Base-by-base conservation (phyloP, 2,113 vertebrate genomes). In the Cardinalis cardinalis region DNA sequence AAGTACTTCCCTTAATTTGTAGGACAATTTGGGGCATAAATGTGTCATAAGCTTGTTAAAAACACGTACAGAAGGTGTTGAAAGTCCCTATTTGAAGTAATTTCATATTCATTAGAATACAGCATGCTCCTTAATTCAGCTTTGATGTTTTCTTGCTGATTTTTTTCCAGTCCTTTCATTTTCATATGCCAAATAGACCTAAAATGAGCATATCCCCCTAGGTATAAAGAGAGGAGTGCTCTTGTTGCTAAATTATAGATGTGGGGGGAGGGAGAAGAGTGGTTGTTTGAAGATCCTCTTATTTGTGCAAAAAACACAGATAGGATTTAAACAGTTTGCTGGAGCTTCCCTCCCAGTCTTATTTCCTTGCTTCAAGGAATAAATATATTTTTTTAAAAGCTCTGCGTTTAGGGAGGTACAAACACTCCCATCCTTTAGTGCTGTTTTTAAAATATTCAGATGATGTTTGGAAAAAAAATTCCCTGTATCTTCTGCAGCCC, bases 141-240 rank as follows among this genome's bases (percentile, higher is more conserved):
- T 83, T 93, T 74, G 90, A 84, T 95, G 81, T 73, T 95, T 74
- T 65, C 88, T 77, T 74, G 65, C 59, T 85, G 76, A 51, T 84
- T 93, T 86, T 80, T 96, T 95, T 85, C 95, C 94, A 92, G 69
- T 78, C 51, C 65, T 93, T 94, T 83, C 72, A 77, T 78, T 93
- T 94, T 87, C 93, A 85, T 94, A 91, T 86, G 87, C 87, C 85
- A 88, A 25, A 89, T 69, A 41, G 60, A 92, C 51, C 70, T 88
- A 78, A 91, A 91, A 85, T 46, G 75, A 92, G 63, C 81, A 32
- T 68, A 85, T 96, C 83, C 87, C 68, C 4, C 5, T 46, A 76
- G 88, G 82, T 94, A 86, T 79, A 86, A 91, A 76, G 46, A 73
- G 92, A 90, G 89, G 80, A 95, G 48, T 46, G 74, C 6, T 94